Percentiles rank a stretch among this genome's conserved stretches.
Conservation (phyloP, 2,113 vertebrate species). For the Seriola dumerili region DNA sequence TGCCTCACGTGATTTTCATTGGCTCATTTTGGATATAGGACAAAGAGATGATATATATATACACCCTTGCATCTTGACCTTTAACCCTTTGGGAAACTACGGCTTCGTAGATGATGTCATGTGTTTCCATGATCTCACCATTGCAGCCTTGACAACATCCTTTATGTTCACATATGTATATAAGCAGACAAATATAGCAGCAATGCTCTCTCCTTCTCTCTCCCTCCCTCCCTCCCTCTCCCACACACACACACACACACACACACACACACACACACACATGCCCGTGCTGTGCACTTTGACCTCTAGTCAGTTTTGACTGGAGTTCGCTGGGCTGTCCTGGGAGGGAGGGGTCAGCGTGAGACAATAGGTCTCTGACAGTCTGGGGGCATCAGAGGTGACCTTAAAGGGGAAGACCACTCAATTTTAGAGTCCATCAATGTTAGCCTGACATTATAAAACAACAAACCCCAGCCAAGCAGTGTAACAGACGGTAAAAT, state of each 20-base stretch:
- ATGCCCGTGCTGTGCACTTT: conserved; percentile 32
- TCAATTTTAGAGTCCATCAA: conserved; percentile 36
- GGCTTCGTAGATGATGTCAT: conserved; percentile 44
- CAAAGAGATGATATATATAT: not conserved
- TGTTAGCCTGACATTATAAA: not conserved
- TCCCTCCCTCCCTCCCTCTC: not conserved
- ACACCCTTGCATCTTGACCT: not conserved
- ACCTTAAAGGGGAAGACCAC: conserved; percentile 44
- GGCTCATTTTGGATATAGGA: not conserved
- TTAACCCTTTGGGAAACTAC: not conserved
- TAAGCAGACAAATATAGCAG: conserved; percentile 67
- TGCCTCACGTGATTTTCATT: too few species aligned
- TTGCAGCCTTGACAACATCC: conserved; percentile 48
- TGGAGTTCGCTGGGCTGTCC: conserved; percentile 37
- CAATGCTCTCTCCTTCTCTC: not conserved
- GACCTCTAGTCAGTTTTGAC: conserved; percentile 57
- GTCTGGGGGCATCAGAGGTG: conserved; percentile 34
- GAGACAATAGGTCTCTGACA: conserved; percentile 71
- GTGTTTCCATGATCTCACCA: conserved; percentile 50
- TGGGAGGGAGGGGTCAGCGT: conserved; percentile 50
- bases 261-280: not conserved
- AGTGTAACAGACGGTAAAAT: not conserved
- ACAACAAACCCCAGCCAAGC: not conserved
- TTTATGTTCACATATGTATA: conserved; percentile 24
- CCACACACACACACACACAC: conserved; percentile 14